Evolutionary conservation across 2,797 vertebrate genomes (phyloP).

Genomic region (Phylloscopus collybita): DNA sequence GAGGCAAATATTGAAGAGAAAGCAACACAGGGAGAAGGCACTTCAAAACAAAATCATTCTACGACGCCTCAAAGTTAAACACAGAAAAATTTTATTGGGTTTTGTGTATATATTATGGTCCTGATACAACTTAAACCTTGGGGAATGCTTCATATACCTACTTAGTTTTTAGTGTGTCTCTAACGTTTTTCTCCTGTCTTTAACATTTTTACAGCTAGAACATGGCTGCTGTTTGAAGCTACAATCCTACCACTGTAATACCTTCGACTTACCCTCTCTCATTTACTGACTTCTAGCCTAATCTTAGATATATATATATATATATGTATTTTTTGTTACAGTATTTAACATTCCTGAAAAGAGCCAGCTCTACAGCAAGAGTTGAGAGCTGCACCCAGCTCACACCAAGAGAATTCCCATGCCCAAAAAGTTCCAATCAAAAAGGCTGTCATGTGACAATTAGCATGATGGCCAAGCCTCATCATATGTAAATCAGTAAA

Average conservation of each 20-base stretch:
- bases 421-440: neutral
- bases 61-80: neutral
- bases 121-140: neutral
- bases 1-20: neutral
- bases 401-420: neutral
- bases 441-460: neutral
- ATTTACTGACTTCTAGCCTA: neutral
- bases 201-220: neutral
- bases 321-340: neutral
- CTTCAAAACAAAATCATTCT: conserved; percentile 7
- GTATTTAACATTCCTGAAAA: neutral
- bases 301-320: neutral
- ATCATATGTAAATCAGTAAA: neutral
- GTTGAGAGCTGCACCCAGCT: neutral
- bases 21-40: neutral
- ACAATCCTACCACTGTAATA: neutral
- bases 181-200: neutral
- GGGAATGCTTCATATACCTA: neutral
- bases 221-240: neutral
- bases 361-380: neutral
- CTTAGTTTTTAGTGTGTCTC: neutral
- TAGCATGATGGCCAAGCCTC: neutral
- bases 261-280: neutral
- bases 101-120: neutral
- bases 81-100: neutral